Base-by-base conservation (phyloP, 2,888 invertebrate genomes). In the Lamellibrachia satsuma region DNA sequence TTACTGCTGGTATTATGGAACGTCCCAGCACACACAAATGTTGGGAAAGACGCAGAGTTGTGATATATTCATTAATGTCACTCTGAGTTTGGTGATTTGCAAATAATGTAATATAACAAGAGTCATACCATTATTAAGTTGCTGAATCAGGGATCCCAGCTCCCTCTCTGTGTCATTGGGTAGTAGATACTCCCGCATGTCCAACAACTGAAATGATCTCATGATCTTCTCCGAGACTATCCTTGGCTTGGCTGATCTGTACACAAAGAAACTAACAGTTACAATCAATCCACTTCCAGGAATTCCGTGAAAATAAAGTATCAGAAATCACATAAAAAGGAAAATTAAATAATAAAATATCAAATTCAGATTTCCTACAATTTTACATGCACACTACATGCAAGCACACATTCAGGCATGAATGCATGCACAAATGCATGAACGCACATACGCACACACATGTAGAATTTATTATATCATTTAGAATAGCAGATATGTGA, bases 151-250 rank as follows among this genome's bases (percentile, higher is more conserved):
- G 15, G 6, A 15, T 39, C n/a, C 6, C 75, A 75, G 22, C 75
- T 75, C 4, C 22, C 15, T 75, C 90, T 92, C 91, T 7, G 57
- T 92, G 92, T 92, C 92, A 15, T 92, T 91, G n/a, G 90, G 91
- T 8, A 92, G 57, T 9, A 91, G 55, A 57, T 92, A 92, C 15
- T 91, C 52, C n/a, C 52, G 0, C 91, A 92, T 27, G 60, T 92
- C 57, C 22, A 90, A 39, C 51, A 91, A 15, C n/a, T 51, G 52
- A 22, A 11, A 57, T 51, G 3, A 27, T 7, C 52, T 91, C 39
- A 22, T 91, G 55, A 22, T 52, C 55, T 52, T 11, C 91, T 91
- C 52, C 27, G 52, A 55, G 11, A 7, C 52, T 52, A 52, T 91
- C n/a, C 22, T 52, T 39, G 52, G 52, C 57, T 55, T 91, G 27